Evolutionary conservation across 1,140 invertebrate species (phyloP), one percentile per base, ranked within the genome.

Genomic region (Plectus sambesii): DNA sequence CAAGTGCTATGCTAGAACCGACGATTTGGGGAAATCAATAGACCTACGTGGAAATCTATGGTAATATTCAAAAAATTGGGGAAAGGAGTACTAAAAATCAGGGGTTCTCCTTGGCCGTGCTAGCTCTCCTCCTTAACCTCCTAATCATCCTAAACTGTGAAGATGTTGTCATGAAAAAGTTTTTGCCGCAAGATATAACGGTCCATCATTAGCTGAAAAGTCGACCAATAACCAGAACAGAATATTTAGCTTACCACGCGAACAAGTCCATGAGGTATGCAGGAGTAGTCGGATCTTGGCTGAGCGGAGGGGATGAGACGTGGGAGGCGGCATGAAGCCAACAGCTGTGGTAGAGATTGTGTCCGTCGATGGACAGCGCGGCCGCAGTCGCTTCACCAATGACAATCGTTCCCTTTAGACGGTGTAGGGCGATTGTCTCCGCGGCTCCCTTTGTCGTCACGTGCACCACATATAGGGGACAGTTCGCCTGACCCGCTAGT

Each of bases 391-490:
- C 83, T 72, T 97, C 90, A 42, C 88, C 90, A 74, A 82, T 87
- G 24, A 94, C 79, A 36, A 81, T 76, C 56, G 77, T 74, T 51
- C 82, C 82, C 55, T 81, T 71, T 58, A 75, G 73, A 53, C 85
- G 76, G 37, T 83, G 82, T 41, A 74, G 72, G 12, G 78, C 78
- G 53, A 96, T 73, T 38, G 81, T 79, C 60, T 83, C 77, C 35
- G 81, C 84, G n/a, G 89, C 85, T 59, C 79, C 80, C n/a, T n/a
- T n/a, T n/a, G n/a, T n/a, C n/a, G n/a, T n/a, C 59, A 96, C 85
- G 78, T 94, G 88, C 58, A 93, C 87, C 63, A 97, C 79, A 76
- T 94, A 94, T 45, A 96, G 77, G 4, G 90, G 89, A 67, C 84
- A 82, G 63, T 82, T 79, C 50, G 83, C 81, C 80, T 89, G 85